Conservation (phyloP, 2,888 invertebrate genomes). For the Rhingia campestris region DNA sequence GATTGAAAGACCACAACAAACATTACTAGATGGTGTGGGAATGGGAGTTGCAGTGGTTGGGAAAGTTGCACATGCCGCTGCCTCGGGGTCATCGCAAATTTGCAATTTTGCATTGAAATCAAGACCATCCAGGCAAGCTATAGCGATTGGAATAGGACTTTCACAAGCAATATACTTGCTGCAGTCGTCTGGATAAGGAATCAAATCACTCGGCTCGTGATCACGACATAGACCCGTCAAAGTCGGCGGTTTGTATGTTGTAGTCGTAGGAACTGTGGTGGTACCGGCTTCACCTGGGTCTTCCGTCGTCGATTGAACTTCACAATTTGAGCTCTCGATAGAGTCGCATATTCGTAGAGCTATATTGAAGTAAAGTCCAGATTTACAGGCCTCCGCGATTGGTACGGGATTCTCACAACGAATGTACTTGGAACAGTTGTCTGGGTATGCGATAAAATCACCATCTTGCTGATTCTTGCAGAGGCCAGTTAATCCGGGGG, state of each 20-base stretch:
- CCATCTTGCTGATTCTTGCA: conserved; percentile 64
- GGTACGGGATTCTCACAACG: conserved; percentile 70
- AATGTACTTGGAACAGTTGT: conserved; percentile 69
- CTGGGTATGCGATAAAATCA: conserved; percentile 69
- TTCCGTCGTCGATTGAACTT: conserved; percentile 25
- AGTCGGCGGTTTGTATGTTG: conserved; percentile 54
- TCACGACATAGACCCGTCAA: conserved; percentile 69
- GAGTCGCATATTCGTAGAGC: conserved; percentile 77
- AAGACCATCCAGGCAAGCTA: conserved; percentile 48
- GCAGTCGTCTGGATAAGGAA: conserved; percentile 72
- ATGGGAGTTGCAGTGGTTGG: conserved; percentile 10
- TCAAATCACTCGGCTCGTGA: conserved; percentile 46
- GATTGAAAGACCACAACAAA: conserved; percentile 45
- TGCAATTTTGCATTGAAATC: conserved; percentile 65
- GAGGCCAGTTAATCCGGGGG: conserved; percentile 66
- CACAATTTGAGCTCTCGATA: conserved; percentile 76
- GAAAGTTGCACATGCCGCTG: conserved; percentile 55
- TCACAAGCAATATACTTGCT: conserved; percentile 73
- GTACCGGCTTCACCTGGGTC: conserved; percentile 4
- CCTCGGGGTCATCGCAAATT: conserved; percentile 72
- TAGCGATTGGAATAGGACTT: conserved; percentile 64
- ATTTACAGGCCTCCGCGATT: conserved; percentile 75
- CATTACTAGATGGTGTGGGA: conserved; percentile 17
- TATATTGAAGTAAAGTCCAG: conserved; percentile 76
- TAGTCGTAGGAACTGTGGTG: conserved; percentile 39